Evolutionary conservation across 2,113 vertebrate species (phyloP).

Genomic region (Axis porcinus): DNA sequence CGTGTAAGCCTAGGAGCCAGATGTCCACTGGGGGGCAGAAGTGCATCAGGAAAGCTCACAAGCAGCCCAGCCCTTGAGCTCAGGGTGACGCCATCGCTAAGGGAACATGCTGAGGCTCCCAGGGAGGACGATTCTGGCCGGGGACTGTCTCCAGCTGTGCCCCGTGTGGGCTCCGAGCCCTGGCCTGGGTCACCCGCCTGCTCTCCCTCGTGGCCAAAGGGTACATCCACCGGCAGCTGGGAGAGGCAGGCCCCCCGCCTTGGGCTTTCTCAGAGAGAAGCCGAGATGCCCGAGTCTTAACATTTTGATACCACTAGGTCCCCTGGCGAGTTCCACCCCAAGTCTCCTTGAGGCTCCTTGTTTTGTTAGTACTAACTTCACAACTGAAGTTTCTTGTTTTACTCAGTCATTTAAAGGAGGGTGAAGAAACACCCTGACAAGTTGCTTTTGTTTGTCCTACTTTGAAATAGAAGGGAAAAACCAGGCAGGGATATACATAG

Average conservation of each 20-base stretch:
- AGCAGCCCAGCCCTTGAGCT: background rate
- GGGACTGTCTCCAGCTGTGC: background rate
- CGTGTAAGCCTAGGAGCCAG: background rate
- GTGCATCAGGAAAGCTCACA: background rate
- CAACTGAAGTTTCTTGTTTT: background rate
- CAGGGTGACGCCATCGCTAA: too few relatives aligned
- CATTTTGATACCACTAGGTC: background rate
- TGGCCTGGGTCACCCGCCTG: background rate
- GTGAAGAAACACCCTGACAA: background rate
- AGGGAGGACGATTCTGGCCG: background rate
- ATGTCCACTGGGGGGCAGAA: constrained; percentile 63
- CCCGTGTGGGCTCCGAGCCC: background rate
- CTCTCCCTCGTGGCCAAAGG: background rate
- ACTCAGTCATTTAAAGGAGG: background rate
- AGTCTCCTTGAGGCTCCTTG: background rate
- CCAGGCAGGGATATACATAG: background rate
- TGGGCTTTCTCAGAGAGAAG: background rate
- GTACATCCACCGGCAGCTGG: background rate
- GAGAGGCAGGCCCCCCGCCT: background rate
- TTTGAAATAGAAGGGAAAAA: background rate
- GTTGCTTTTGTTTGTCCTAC: background rate
- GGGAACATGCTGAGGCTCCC: background rate
- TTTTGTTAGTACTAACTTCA: background rate
- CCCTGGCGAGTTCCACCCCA: background rate
- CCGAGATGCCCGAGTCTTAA: too few relatives aligned